Evolutionary conservation across 2,888 invertebrate genomes (phyloP), one percentile per base, ranked within the genome.

Genomic region (Hypomecis atomaria): DNA sequence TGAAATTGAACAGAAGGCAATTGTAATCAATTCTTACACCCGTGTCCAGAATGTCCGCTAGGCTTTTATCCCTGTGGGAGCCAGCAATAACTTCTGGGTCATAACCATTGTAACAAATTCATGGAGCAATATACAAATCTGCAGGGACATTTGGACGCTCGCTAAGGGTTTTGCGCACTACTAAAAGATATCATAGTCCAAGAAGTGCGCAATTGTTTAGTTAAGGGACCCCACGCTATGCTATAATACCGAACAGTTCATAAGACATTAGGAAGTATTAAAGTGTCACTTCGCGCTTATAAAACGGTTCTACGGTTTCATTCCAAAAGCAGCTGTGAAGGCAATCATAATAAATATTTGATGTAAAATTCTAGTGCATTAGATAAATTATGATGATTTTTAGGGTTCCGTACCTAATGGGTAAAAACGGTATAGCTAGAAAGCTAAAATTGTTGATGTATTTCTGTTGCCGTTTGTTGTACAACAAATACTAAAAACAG

Each of bases 51-150:
- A 13, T 40, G 56, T 52, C 37, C 43, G 43, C 43, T 44, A 40
- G 44, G 62, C 52, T 36, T 44, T 59, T 55, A 64, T 59, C 59
- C 58, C 64, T 11, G 7, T 45, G 40, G 64, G 64, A 59, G 55
- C 34, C 23, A 40, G 33, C 64, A 33, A 59, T 64, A 64, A 55
- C 44, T 59, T 50, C 50, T 40, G 10, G 40, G 11, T 9, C 59
- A 64, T 55, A 56, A 50, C 50, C 54, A 55, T 64, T 64, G 45
- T 45, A 64, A 55, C 55, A 64, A 55, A 64, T 64, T 37, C 48
- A 44, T 9, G 48, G 59, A 40, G 40, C 43, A 43, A 54, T 63
- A 49, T 50, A 50, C 64, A 59, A 59, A 64, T 50, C 63, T 38
- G 53, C 50, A 11, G 50, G 59, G 48, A 55, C 55, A 50, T 64